These are phyloP conservation scores for Hydriomena furcata DNA, from an alignment of 2,888 invertebrate genomes.

Conservation along the genomic window DNA sequence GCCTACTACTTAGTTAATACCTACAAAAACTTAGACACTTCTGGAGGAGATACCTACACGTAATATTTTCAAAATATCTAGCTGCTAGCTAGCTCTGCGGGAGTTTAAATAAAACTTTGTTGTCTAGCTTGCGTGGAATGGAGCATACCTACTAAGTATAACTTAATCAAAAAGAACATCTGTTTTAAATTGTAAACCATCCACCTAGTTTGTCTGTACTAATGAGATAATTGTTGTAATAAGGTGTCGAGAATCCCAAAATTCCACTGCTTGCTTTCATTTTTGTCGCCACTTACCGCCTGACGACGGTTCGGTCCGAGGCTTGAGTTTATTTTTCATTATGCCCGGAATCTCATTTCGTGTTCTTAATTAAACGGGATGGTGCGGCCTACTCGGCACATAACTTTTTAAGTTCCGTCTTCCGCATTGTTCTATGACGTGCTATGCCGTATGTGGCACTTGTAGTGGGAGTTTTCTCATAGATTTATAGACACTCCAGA, in stretches of 20 bases:
- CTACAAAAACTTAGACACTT: too few species aligned
- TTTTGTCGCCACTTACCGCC: constrained; percentile 35
- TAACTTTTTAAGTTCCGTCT: constrained; percentile 24
- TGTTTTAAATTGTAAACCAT: constrained; percentile 30
- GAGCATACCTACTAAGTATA: not conserved
- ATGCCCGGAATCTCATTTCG: constrained; percentile 41
- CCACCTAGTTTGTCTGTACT: constrained; percentile 33
- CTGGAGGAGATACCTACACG: too few species aligned
- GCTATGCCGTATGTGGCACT: constrained; percentile 15
- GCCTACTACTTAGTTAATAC: too few species aligned
- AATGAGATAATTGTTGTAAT: constrained; percentile 36
- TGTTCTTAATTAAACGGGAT: constrained; percentile 43
- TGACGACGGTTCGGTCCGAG: constrained; percentile 35
- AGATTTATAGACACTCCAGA: constrained; percentile 13
- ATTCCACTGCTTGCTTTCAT: constrained; percentile 36
- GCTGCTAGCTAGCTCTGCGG: not conserved
- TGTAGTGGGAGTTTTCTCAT: constrained; percentile 17
- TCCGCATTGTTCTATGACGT: constrained; percentile 16
- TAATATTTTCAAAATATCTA: too few species aligned
- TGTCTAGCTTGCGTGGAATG: not conserved
- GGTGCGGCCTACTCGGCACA: constrained; percentile 26
- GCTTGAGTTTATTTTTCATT: constrained; percentile 48
- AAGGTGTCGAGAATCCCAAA: constrained; percentile 33
- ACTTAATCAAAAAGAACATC: constrained; percentile 22
- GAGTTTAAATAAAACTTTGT: not conserved